A percentile compares a stretch with the other conserved stretches of the same genome.
Evolutionary conservation across 1,140 invertebrate genomes (phyloP).

Genomic region (Stegodyphus mimosarum): DNA sequence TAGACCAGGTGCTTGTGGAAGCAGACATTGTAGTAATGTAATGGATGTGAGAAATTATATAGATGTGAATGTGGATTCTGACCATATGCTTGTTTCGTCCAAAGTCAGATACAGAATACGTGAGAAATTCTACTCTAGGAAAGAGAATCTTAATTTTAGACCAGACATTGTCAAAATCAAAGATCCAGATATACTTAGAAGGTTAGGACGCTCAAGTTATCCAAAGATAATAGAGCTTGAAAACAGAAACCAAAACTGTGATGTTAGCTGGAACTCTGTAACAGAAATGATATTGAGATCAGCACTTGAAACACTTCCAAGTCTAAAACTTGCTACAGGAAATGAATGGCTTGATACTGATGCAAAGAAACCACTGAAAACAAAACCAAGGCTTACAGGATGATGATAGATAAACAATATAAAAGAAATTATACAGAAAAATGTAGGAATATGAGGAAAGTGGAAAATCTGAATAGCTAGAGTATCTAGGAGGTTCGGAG

Average conservation of each 20-base stretch:
- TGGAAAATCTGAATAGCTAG: neutral
- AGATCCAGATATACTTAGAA: no score
- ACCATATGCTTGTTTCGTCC: neutral
- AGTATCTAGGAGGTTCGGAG: no score
- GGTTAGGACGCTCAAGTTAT: no score
- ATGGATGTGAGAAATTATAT: conserved; percentile 16
- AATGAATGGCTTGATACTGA: neutral
- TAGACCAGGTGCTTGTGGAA: conserved; percentile 4
- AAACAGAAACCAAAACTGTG: no score
- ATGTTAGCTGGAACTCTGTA: no score
- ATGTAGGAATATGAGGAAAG: neutral
- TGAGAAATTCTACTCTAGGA: no score
- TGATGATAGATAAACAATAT: neutral
- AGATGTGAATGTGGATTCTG: conserved; percentile 6
- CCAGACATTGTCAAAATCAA: no score
- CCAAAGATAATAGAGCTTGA: no score
- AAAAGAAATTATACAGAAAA: no score
- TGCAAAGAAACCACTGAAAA: neutral
- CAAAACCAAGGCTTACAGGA: neutral
- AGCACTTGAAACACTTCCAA: neutral
- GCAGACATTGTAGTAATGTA: conserved; percentile 13
- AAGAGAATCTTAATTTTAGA: no score
- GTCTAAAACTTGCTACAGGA: neutral
- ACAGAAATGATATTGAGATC: neutral
- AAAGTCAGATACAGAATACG: no score